phyloP scores from a whole-genome alignment of 2,888 invertebrate species.

The Caenorhabditis doughertyi region DNA sequence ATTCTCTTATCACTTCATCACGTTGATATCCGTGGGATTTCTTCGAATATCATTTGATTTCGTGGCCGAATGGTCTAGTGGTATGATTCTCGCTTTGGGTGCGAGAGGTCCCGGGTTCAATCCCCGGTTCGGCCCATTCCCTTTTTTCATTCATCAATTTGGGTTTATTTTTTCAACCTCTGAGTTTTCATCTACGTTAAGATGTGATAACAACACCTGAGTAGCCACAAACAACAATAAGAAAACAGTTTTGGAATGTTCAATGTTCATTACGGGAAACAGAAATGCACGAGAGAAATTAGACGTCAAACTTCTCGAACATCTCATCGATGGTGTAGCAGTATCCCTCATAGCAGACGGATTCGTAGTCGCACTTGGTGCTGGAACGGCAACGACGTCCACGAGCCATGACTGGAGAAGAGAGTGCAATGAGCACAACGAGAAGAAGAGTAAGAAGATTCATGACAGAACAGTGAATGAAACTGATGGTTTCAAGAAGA shows the following conservation, averaged over 20 bases:
- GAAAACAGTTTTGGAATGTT: no score
- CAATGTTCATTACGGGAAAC: no score
- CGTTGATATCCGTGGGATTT: no score
- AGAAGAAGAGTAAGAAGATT: slow-evolving; percentile 40
- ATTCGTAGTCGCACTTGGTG: slow-evolving; percentile 34
- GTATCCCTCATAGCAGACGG: slow-evolving; percentile 46
- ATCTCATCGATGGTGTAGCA: slow-evolving; percentile 53
- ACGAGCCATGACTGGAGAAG: slow-evolving; percentile 9
- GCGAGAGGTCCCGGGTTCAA: slow-evolving; percentile 83
- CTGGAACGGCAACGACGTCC: slow-evolving; percentile 29
- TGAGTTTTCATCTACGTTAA: no score
- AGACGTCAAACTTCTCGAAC: slow-evolving; percentile 40
- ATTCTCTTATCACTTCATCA: no score
- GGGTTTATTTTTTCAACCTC: no score
- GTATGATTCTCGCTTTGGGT: slow-evolving; percentile 83
- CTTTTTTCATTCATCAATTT: no score
- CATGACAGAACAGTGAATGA: slow-evolving; percentile 6
- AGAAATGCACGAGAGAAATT: background rate
- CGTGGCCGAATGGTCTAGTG: slow-evolving; percentile 81
- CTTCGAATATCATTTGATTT: no score
- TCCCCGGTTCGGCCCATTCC: slow-evolving; percentile 72
- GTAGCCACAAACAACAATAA: no score
- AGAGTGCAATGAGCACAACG: slow-evolving; percentile 32
- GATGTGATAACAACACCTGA: no score
- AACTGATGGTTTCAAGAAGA: background rate